phyloP scores from a whole-genome alignment of 2,113 vertebrate genomes.

The Tragelaphus buxtoni region DNA sequence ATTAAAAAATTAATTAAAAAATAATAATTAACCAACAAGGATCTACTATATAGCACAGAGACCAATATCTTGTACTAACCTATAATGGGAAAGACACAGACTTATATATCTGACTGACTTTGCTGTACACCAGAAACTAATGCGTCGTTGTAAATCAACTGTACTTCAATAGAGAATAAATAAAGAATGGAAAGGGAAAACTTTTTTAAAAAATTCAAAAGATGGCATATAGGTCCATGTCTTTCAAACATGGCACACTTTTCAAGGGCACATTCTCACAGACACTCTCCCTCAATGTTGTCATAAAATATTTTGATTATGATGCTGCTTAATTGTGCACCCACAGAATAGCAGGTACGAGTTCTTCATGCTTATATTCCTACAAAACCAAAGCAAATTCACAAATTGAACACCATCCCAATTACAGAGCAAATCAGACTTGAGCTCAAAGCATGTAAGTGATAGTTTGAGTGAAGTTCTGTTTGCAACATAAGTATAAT shows the following conservation, averaged over 20 bases:
- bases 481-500: neutral
- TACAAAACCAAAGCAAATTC: neutral
- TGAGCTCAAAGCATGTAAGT: neutral
- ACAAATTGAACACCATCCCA: neutral
- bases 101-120: neutral
- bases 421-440: neutral
- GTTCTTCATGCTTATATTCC: neutral
- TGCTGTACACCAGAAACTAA: neutral
- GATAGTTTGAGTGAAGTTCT: neutral
- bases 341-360: neutral
- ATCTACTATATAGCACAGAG: neutral
- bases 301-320: neutral
- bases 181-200: neutral
- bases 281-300: rapidly evolving
- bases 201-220: neutral
- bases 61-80: neutral
- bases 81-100: neutral
- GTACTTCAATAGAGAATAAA: neutral
- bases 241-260: neutral
- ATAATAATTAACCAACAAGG: neutral
- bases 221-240: neutral
- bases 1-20: neutral
- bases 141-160: neutral
- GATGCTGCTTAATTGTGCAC: neutral
- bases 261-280: neutral